Evolutionary conservation across 2,113 vertebrate species (phyloP).

Genomic region (Nothobranchius kuhntae): DNA sequence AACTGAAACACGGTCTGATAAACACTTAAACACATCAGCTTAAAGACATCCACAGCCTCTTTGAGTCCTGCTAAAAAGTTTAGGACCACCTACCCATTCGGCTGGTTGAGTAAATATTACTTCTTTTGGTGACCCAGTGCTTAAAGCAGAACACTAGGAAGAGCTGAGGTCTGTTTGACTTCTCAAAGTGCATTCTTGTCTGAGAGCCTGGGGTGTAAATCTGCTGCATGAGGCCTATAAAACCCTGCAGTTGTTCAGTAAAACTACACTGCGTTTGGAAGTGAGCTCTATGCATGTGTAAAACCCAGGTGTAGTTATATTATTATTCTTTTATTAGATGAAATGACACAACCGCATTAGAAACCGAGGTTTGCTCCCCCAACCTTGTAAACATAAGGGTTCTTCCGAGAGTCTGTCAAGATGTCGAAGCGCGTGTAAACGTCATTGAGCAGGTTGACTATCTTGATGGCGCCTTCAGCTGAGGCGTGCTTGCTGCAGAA

Average conservation of each 20-base stretch:
- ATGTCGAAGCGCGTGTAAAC: slow-evolving; percentile 98
- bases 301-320: slow-evolving; percentile 28
- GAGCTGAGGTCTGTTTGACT: slow-evolving; percentile 72
- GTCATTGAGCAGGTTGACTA: slow-evolving; percentile 97
- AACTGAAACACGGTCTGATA: slow-evolving; percentile 65
- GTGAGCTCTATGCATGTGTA: slow-evolving; percentile 35
- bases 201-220: slow-evolving; percentile 79
- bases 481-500: slow-evolving; percentile 99
- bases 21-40: slow-evolving; percentile 74
- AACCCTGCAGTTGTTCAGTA: slow-evolving; percentile 47
- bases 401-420: slow-evolving; percentile 94
- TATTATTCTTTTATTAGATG: slow-evolving; percentile 24
- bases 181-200: slow-evolving; percentile 82
- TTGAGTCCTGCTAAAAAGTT: slow-evolving; percentile 55
- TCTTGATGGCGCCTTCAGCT: slow-evolving; percentile 98
- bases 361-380: slow-evolving; percentile 36
- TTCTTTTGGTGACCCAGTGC: slow-evolving; percentile 79
- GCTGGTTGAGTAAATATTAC: slow-evolving; percentile 79
- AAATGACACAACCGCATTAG: slow-evolving; percentile 24
- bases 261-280: slow-evolving; percentile 60
- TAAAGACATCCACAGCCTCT: slow-evolving; percentile 62
- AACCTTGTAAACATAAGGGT: slow-evolving; percentile 98
- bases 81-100: slow-evolving; percentile 74
- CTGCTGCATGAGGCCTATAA: slow-evolving; percentile 67
- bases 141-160: slow-evolving; percentile 62